Base-by-base conservation (phyloP, 2,888 invertebrate species). In the Idaea dimidiata region DNA sequence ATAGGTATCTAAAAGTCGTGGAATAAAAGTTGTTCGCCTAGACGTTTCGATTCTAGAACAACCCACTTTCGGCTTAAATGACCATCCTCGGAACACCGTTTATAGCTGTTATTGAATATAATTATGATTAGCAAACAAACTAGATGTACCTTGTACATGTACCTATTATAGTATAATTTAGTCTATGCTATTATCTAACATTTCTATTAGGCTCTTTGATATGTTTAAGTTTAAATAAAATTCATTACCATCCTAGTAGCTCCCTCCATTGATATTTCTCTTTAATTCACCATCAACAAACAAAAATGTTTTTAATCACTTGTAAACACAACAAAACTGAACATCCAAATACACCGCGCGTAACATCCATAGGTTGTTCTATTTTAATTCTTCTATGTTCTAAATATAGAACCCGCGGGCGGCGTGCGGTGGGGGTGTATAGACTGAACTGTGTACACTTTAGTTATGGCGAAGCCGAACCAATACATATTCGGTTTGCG, bases 311-410 rank as follows among this genome's bases (percentile, higher is more conserved):
- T 8, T 8, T 14, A 7, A 43, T 14, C 8, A 8, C 43, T 43
- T 43, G 43, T 43, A 43, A 65, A 63, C 62, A 59, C 62, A 62
- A 61, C 62, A 60, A 59, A 60, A 63, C 66, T 67, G 69, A 69
- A 59, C 62, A 53, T 69, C 66, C 65, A 68, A 73, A 8, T 8
- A 43, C 43, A 43, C 14, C 14, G 43, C 8, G 8, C 43, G 43
- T 43, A 43, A 43, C 43, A 43, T 43, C 43, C 43, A 75, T 76
- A 77, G 79, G 71, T 73, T 74, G 75, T 79, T 82, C 82, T 78
- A 86, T 84, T 85, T 85, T 88, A 88, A 82, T 77, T 83, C 80
- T 83, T 81, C 88, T 83, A 88, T 82, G 86, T 83, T 88, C 90
- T 91, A 91, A 84, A 81, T 83, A 80, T 91, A 91, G 86, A 67